Conservation (phyloP, 1,140 invertebrate species). For the Plodia interpunctella region DNA sequence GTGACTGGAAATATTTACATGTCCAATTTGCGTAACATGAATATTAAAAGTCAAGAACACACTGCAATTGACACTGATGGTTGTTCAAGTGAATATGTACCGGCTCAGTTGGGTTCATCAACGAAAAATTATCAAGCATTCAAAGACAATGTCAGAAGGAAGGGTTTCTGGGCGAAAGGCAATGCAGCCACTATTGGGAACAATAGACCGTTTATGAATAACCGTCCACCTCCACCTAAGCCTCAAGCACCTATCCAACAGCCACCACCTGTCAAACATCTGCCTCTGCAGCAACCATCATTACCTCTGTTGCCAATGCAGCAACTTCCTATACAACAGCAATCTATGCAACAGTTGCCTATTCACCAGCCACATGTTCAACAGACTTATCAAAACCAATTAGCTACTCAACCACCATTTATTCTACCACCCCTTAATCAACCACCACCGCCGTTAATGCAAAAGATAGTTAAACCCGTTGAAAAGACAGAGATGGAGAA, state of each 20-base stretch:
- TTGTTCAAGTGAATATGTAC: slow-evolving; percentile 69
- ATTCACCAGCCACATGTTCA: slow-evolving; percentile 1
- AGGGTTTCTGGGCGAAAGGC: slow-evolving; percentile 68
- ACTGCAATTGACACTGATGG: slow-evolving; percentile 46
- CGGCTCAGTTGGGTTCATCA: slow-evolving; percentile 62
- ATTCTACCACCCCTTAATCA: neutral
- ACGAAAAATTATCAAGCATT: slow-evolving; percentile 72
- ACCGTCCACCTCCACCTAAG: neutral
- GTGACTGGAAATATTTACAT: slow-evolving; percentile 65
- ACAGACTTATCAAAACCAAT: neutral
- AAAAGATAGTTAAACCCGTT: slow-evolving; percentile 14
- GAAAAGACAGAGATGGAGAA: neutral
- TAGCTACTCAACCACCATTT: neutral
- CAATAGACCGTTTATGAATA: slow-evolving; percentile 22
- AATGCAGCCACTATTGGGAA: slow-evolving; percentile 41
- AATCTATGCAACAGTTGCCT: neutral
- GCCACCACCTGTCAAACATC: neutral
- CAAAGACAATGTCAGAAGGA: slow-evolving; percentile 65
- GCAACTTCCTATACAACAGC: too few relatives aligned
- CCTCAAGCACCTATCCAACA: slow-evolving; percentile 10
- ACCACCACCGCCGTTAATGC: slow-evolving; percentile 6
- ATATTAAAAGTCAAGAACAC: slow-evolving; percentile 33
- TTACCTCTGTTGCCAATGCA: neutral
- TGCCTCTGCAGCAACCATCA: slow-evolving; percentile 9
- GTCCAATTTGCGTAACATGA: slow-evolving; percentile 56